phyloP scores from a whole-genome alignment of 2,113 vertebrate genomes.

The Pelodiscus sinensis region DNA sequence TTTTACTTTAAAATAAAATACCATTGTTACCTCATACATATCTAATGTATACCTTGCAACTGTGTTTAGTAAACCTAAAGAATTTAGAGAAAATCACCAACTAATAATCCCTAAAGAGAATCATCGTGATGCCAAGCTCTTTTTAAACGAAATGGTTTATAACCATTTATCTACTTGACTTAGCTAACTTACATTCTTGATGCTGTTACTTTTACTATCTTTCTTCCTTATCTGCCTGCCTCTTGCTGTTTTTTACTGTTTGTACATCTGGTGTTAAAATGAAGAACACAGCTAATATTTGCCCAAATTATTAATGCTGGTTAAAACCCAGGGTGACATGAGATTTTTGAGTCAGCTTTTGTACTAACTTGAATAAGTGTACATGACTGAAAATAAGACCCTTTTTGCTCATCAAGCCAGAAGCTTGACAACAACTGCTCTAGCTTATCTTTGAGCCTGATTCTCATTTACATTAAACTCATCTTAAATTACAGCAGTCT shows the following conservation, averaged over 20 bases:
- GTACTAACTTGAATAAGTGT: not conserved
- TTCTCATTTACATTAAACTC: rapidly evolving
- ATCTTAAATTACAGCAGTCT: not conserved
- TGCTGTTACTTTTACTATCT: not conserved
- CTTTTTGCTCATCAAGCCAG: not conserved
- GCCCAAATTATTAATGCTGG: too few species aligned
- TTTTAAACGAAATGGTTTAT: not conserved
- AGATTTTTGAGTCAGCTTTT: not conserved
- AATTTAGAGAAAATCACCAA: not conserved
- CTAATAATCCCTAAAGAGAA: not conserved
- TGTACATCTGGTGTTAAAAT: not conserved
- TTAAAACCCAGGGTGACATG: too few species aligned
- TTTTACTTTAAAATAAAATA: not conserved
- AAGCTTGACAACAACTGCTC: rapidly evolving
- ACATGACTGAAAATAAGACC: not conserved
- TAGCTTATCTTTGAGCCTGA: not conserved
- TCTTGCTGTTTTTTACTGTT: not conserved
- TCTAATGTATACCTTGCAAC: not conserved
- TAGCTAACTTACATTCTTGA: not conserved
- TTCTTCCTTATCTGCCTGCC: not conserved
- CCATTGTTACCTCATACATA: too few species aligned
- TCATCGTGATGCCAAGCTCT: not conserved
- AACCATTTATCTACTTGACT: not conserved
- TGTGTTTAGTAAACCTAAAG: not conserved
- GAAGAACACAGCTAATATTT: not conserved